Conservation (phyloP, 2,888 invertebrate genomes). For the Salticus scenicus region DNA sequence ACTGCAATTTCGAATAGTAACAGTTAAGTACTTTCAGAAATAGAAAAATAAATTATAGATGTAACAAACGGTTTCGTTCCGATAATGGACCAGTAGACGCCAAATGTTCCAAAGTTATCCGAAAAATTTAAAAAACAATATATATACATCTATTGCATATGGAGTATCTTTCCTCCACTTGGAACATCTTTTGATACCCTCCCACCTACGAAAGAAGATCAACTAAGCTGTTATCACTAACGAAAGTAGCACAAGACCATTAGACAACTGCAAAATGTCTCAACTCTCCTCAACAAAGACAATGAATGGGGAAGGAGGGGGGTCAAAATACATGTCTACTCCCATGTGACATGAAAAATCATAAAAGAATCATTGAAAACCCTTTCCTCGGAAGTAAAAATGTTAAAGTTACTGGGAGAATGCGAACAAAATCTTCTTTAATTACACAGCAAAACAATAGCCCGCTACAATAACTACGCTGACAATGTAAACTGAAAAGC, state of each 20-base stretch:
- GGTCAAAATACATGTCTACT: neutral
- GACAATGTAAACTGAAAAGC: constrained; percentile 62
- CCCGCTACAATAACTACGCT: constrained; percentile 65
- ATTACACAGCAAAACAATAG: constrained; percentile 69
- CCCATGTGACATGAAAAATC: constrained; percentile 24
- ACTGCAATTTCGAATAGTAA: no score
- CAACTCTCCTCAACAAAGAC: neutral
- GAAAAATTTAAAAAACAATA: no score
- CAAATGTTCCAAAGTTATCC: no score
- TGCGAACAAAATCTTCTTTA: constrained; percentile 53
- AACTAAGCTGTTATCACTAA: neutral
- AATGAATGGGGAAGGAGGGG: neutral
- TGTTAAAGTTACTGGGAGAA: constrained; percentile 18
- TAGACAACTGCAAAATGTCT: neutral
- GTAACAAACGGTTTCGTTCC: neutral
- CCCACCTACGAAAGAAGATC: neutral
- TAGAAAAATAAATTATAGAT: neutral
- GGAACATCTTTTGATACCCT: no score
- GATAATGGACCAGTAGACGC: neutral
- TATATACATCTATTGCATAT: no score
- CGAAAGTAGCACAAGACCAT: constrained; percentile 7
- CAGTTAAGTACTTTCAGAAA: neutral
- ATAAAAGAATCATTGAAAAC: constrained; percentile 50
- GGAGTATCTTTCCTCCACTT: no score
- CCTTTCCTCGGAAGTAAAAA: constrained; percentile 46